These are phyloP conservation scores for Atractosteus spatula DNA, from an alignment of 2,113 vertebrate genomes.

Conservation along the genomic window DNA sequence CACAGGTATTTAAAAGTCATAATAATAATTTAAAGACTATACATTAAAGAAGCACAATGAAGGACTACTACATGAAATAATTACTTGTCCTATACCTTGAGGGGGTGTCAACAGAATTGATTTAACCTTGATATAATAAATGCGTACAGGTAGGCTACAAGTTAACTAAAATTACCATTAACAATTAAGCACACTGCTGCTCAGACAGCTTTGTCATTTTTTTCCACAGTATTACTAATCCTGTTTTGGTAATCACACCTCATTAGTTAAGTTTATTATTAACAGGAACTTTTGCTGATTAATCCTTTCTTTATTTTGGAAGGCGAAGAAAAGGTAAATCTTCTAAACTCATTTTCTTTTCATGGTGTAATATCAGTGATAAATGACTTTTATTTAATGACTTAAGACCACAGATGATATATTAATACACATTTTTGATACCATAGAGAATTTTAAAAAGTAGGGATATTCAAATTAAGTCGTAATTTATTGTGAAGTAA, in stretches of 20 bases:
- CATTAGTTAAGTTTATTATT: conserved; percentile 71
- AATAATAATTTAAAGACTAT: not conserved
- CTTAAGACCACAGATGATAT: not conserved
- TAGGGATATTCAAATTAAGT: not conserved
- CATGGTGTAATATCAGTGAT: not conserved
- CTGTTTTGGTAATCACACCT: conserved; percentile 65
- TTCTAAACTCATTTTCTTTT: not conserved
- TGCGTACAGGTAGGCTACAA: conserved; percentile 46
- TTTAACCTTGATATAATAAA: conserved; percentile 31
- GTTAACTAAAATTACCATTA: conserved; percentile 39
- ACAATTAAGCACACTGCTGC: conserved; percentile 33
- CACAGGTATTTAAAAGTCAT: not conserved
- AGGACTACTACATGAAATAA: not conserved
- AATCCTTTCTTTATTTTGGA: conserved; percentile 54
- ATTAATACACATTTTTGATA: not conserved
- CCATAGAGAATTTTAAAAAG: not conserved
- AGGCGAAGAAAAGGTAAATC: conserved; percentile 27
- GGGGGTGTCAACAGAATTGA: conserved; percentile 1
- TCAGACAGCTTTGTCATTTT: conserved; percentile 44
- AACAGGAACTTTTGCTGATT: conserved; percentile 57
- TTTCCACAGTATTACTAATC: conserved; percentile 45
- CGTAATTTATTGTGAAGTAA: not conserved
- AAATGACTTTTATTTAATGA: not conserved
- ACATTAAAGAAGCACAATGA: not conserved
- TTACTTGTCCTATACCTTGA: not conserved